Evolutionary conservation across 1,140 invertebrate species (phyloP), one percentile per base, ranked within the genome.

Genomic region (Ceratosolen solmsi): DNA sequence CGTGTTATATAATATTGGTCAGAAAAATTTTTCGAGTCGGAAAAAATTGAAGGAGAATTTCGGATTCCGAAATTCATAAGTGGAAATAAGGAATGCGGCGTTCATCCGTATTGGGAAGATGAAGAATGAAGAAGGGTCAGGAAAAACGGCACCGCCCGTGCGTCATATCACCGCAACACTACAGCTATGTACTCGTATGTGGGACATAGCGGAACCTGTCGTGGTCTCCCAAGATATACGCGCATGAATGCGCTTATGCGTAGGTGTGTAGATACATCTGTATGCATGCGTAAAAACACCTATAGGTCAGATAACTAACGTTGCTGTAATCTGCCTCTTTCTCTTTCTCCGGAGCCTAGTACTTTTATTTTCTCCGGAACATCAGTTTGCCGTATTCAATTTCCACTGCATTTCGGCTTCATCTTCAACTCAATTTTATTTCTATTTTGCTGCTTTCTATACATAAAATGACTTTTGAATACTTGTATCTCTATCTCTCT

Each of bases 191-290:
- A 36, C 63, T 68, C 25, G 15, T 49, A 89, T 89, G 87, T 89
- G 84, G 89, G 88, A 89, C 89, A 88, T 89, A 89, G 88, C 89
- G 89, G 88, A 88, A 89, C 87, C 87, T 87, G 84, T 86, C 87
- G 83, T 84, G 83, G 85, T 72, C 22, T 74, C 13, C 13, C 20
- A 72, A 15, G 25, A 17, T 2, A 49, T 9, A 41, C 11, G 25
- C 25, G 27, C 3, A 15, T 20, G 4, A 68, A 30, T 1, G 1
- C n/a, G 13, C 41, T 22, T 9, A 25, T n/a, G 11, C 13, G 30
- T 68, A n/a, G 20, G 8, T n/a, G n/a, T 49, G 27, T 49, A 51
- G 0, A 46, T 17, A 30, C 3, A 51, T 30, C 11, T 41, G 13
- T 13, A 54, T 17, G 2, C 51, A 54, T 20, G 20, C 20, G 9